Conservation (phyloP, 2,113 vertebrate genomes). For the Spheniscus mendiculus region DNA sequence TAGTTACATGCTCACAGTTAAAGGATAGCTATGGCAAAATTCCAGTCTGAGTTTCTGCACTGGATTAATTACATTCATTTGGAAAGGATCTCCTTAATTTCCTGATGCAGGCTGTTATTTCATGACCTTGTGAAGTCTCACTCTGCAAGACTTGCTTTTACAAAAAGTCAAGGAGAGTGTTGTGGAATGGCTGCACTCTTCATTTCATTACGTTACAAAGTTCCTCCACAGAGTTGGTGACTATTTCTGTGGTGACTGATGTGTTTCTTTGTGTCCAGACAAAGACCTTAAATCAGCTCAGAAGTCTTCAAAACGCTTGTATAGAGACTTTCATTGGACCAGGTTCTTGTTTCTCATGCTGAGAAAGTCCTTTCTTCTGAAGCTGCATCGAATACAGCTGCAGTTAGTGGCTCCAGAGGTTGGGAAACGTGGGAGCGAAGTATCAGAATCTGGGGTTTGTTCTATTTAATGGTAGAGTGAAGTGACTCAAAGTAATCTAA, state of each 20-base stretch:
- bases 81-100: conserved; percentile 7
- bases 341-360: neutral
- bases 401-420: neutral
- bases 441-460: neutral
- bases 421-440: neutral
- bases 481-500: neutral
- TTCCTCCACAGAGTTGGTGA: neutral
- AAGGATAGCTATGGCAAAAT: neutral
- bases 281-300: neutral
- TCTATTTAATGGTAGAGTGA: neutral
- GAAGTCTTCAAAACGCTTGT: neutral
- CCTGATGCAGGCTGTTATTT: neutral
- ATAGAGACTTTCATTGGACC: neutral
- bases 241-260: neutral
- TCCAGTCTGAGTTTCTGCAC: neutral
- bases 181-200: neutral
- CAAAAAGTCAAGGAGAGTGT: neutral
- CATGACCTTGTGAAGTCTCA: conserved; percentile 12
- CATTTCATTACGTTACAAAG: neutral
- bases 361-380: neutral
- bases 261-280: neutral
- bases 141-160: neutral
- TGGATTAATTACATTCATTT: conserved; percentile 28
- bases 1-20: neutral
- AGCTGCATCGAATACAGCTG: neutral